Evolutionary conservation across 1,140 invertebrate species (phyloP), one percentile per base, ranked within the genome.

Genomic region (Stratiolaelaps scimitus): DNA sequence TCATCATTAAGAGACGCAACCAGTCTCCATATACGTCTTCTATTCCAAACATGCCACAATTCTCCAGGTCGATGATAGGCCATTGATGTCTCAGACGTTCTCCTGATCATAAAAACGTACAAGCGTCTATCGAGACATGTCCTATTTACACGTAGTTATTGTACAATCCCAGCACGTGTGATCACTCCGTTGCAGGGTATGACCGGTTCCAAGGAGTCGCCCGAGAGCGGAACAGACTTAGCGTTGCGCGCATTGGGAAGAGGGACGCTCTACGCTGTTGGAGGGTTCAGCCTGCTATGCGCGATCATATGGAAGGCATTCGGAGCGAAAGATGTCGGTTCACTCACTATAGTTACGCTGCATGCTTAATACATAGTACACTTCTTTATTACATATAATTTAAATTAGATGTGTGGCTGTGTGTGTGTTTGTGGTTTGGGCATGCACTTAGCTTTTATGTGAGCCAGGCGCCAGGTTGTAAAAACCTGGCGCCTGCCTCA

Each of bases 261-360:
- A 84, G 91, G 89, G 1, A 87, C 88, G 4, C 71, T 92, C 1
- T 92, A 89, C 76, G 87, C 91, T 0, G 78, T 90, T 17, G 78
- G 84, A 43, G 89, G 89, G 13, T 88, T 88, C 69, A 81, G 86
- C 15, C 72, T 87, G 53, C 76, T 93, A 65, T 88, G 85, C 74
- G 91, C 85, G 76, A 81, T 82, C 13, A 82, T 92, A 66, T 94
- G 89, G 87, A 93, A 92, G 78, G 70, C 90, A 7, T 84, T 88
- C 40, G 90, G 89, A 68, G 89, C 87, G 34, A 82, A 83, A 70
- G 82, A 86, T 81, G 76, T 78, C 72, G 75, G 74, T 74, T 47
- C 26, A 64, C 17, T 2, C 0, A 26, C 10, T 1, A 29, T 64
- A 29, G n/a, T 7, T 7, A 26, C 34, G 34, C 4, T 6, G 34